Base-by-base conservation (phyloP, 2,888 invertebrate genomes). In the Digitonthophagus gazella region DNA sequence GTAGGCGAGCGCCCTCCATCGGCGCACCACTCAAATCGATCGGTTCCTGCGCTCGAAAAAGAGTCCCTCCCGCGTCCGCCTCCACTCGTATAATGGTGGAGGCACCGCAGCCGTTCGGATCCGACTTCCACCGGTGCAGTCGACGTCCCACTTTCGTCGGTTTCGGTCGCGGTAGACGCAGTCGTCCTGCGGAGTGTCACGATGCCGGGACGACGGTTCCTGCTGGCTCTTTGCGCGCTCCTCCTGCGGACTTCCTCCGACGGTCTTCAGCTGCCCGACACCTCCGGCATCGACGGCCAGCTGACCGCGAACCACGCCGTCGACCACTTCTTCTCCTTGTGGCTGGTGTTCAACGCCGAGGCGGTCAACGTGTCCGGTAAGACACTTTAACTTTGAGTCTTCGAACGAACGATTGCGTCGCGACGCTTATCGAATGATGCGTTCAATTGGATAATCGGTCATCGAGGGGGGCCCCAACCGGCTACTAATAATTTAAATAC, bases 321-420 rank as follows among this genome's bases (percentile, higher is more conserved):
- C 71, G 85, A 85, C 77, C 81, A 83, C 73, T 86, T 86, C 80
- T 85, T 86, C 79, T 83, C 84, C 11, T 79, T 85, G 65, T 86
- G 85, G 85, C 80, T 84, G 71, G 84, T 84, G 69, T 85, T 86
- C 80, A 84, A 84, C 78, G 84, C 85, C 73, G 83, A 84, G 72
- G 83, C 83, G 73, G 80, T 84, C 68, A 79, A 80, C 77, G 81
- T 81, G 76, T 83, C 84, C 80, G 83, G 84, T 84, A 76, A 75
- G 77, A 61, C 16, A 8, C n/a, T 61, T 16, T 61, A 5, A 4
- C 20, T 61, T 61, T 61, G 4, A 1, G 61, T 19, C 18, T 16
- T 61, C 6, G 61, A 18, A 19, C 15, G 18, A 16, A 5, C 61
- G 19, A 18, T 20, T 20, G 20, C 20, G 19, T 61, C 20, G 61